These are phyloP conservation scores for Anastrepha ludens DNA, from an alignment of 1,140 invertebrate genomes.

Conservation along the genomic window DNA sequence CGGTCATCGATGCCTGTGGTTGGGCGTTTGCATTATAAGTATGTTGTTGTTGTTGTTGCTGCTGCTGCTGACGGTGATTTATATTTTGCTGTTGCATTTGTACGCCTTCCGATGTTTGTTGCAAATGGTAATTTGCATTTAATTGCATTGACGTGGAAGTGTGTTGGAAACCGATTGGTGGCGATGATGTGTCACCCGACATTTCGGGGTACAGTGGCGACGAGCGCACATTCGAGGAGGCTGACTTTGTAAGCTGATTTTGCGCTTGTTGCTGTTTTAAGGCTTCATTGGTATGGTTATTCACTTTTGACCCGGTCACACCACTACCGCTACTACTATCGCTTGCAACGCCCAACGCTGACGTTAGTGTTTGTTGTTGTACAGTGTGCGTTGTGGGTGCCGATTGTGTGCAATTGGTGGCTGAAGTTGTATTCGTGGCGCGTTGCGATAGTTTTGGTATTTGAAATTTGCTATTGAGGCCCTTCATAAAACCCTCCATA, in stretches of 20 bases:
- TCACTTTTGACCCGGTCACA: not conserved
- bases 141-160: not conserved
- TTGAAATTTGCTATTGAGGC: slow-evolving; percentile 87
- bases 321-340: not conserved
- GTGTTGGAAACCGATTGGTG: not conserved
- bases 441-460: slow-evolving; percentile 84
- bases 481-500: slow-evolving; percentile 77
- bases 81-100: slow-evolving; percentile 9
- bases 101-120: not conserved
- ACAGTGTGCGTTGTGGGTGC: not conserved
- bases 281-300: slow-evolving; percentile 19
- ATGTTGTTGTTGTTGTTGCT: not conserved
- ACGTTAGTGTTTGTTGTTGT: not conserved
- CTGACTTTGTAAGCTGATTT: not conserved
- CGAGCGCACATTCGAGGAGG: not conserved
- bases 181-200: not conserved
- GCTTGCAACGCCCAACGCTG: not conserved
- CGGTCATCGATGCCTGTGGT: not conserved
- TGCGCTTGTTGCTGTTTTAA: not conserved
- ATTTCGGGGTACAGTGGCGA: too few species aligned
- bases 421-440: not conserved
- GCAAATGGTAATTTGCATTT: slow-evolving; percentile 16
- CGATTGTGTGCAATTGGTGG: not conserved
- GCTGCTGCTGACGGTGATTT: not conserved
- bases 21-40: not conserved